phyloP scores from a whole-genome alignment of 2,113 vertebrate species.

The Fulica atra region DNA sequence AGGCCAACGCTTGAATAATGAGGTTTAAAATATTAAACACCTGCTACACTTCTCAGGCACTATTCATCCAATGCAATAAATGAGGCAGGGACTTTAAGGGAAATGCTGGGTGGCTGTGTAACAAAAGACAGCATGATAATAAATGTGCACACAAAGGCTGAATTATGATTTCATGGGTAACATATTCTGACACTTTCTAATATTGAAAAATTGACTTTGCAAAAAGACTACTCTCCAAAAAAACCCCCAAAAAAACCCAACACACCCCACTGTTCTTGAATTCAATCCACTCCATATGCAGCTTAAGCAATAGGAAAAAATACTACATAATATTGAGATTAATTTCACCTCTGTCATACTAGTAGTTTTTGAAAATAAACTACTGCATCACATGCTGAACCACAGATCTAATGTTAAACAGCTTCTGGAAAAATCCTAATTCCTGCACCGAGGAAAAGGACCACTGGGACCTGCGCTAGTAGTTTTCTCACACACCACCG shows the following conservation, averaged over 20 bases:
- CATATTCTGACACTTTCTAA: not conserved
- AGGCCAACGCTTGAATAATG: not conserved
- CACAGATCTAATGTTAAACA: not conserved
- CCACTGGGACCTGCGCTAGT: not conserved
- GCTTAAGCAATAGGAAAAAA: not conserved
- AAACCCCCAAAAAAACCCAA: not conserved
- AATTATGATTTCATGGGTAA: not conserved
- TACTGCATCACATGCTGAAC: not conserved
- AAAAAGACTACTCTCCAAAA: not conserved
- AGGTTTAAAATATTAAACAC: constrained; percentile 27
- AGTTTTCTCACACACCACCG: not conserved
- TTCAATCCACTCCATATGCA: not conserved
- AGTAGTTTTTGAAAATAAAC: not conserved
- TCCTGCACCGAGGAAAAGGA: not conserved
- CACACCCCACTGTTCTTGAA: not conserved
- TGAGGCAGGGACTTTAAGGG: not conserved
- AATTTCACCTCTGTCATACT: not conserved
- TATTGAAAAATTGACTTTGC: not conserved
- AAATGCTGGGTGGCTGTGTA: not conserved
- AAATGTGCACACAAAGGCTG: not conserved
- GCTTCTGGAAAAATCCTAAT: not conserved
- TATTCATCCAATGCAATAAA: not conserved
- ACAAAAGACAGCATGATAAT: constrained; percentile 20
- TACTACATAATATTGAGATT: not conserved
- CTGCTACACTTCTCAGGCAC: not conserved